phyloP scores from a whole-genome alignment of 2,113 vertebrate species.

The Atrichornis clamosus region DNA sequence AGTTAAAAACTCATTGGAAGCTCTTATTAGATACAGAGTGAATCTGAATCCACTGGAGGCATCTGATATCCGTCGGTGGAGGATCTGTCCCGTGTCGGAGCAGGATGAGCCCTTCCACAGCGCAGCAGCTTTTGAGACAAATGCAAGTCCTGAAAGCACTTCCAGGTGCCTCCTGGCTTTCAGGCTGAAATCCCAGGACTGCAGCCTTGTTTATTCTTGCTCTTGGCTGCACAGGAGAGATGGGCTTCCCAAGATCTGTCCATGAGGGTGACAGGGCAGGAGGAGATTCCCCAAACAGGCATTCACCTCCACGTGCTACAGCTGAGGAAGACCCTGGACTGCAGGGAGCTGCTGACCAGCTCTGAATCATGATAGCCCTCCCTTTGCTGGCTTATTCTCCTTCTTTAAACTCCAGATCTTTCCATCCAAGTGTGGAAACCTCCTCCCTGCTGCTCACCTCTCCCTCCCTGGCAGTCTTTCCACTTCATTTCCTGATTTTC shows the following conservation, averaged over 20 bases:
- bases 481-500: neutral
- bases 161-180: neutral
- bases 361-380: neutral
- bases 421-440: neutral
- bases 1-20: neutral
- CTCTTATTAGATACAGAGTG: neutral
- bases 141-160: neutral
- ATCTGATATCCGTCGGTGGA: neutral
- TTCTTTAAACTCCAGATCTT: neutral
- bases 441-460: neutral
- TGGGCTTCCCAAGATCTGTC: neutral
- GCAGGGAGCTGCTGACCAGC: neutral
- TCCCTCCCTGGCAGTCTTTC: neutral
- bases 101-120: neutral
- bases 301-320: rapidly evolving
- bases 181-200: rapidly evolving
- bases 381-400: neutral
- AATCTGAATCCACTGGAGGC: neutral
- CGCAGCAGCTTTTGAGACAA: neutral
- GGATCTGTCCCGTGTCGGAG: neutral
- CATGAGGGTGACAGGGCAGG: neutral
- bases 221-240: neutral
- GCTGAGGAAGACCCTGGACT: neutral
- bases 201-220: neutral
- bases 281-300: neutral